Evolutionary conservation across 2,888 invertebrate species (phyloP).

Genomic region (Tetragnatha montana): DNA sequence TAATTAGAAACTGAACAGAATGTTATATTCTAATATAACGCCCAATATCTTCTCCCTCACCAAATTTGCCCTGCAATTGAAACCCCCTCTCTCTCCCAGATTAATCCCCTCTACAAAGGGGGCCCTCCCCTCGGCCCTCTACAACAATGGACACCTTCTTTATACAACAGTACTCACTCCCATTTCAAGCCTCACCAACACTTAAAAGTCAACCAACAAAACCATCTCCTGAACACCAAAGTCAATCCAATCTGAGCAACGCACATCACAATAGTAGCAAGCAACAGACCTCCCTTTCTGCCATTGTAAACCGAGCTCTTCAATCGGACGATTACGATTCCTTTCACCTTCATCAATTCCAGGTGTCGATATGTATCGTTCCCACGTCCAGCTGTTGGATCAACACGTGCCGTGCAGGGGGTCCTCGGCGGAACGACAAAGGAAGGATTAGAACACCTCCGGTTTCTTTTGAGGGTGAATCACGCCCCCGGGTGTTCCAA

Average conservation of each 20-base stretch:
- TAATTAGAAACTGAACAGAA: too few relatives aligned
- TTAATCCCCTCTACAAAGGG: neutral
- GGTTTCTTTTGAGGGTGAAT: slow-evolving; percentile 51
- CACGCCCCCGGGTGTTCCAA: neutral
- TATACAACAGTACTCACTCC: neutral
- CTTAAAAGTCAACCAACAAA: neutral
- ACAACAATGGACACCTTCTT: neutral
- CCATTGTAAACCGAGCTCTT: neutral
- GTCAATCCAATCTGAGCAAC: slow-evolving; percentile 1
- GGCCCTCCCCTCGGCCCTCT: neutral
- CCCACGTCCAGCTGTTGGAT: slow-evolving; percentile 55
- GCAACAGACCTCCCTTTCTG: neutral
- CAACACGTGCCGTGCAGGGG: slow-evolving; percentile 51
- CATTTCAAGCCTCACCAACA: neutral
- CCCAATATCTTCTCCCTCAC: too few relatives aligned
- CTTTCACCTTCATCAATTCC: slow-evolving; percentile 40
- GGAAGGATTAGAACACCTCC: slow-evolving; percentile 63
- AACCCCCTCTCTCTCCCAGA: too few relatives aligned
- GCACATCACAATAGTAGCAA: neutral
- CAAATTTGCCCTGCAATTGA: too few relatives aligned
- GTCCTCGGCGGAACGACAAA: slow-evolving; percentile 24
- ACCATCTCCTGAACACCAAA: neutral
- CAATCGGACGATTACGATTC: slow-evolving; percentile 28
- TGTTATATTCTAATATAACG: too few relatives aligned
- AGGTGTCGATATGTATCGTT: slow-evolving; percentile 63